Conservation (phyloP, 2,888 invertebrate species). For the Belgica antarctica region DNA sequence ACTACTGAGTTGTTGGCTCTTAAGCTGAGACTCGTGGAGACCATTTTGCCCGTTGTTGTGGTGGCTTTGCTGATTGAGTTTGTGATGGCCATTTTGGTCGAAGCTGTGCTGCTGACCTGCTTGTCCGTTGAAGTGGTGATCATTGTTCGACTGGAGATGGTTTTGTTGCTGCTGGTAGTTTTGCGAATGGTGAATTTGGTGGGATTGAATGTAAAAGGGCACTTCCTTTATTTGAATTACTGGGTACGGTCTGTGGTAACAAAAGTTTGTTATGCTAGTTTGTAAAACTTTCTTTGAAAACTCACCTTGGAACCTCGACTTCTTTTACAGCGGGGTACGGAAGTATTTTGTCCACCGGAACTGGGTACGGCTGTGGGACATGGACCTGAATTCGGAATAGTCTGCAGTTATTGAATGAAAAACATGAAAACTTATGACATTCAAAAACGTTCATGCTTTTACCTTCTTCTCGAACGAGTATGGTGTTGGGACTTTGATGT, state of each 20-base stretch:
- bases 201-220: constrained; percentile 30
- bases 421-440: not conserved
- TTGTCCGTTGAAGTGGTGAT: too few relatives aligned
- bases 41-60: not conserved
- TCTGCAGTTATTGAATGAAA: constrained; percentile 3
- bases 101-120: too few relatives aligned
- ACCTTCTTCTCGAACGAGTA: constrained; percentile 40
- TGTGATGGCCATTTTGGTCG: too few relatives aligned
- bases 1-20: not conserved
- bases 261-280: too few relatives aligned
- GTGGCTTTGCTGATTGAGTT: not conserved
- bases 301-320: constrained; percentile 31
- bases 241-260: constrained; percentile 14
- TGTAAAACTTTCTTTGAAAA: not conserved
- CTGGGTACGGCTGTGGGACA: constrained; percentile 45
- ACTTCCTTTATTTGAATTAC: not conserved
- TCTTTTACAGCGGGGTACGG: constrained; percentile 46
- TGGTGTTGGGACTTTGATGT: constrained; percentile 41
- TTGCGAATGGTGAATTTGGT: not conserved
- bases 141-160: not conserved
- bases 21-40: not conserved
- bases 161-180: not conserved
- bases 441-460: not conserved
- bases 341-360: constrained; percentile 45
- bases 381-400: constrained; percentile 36